A percentile compares a stretch with the other conserved stretches of the same genome.
Evolutionary conservation across 2,888 invertebrate species (phyloP).

Genomic region (Odontocolon sp.): DNA sequence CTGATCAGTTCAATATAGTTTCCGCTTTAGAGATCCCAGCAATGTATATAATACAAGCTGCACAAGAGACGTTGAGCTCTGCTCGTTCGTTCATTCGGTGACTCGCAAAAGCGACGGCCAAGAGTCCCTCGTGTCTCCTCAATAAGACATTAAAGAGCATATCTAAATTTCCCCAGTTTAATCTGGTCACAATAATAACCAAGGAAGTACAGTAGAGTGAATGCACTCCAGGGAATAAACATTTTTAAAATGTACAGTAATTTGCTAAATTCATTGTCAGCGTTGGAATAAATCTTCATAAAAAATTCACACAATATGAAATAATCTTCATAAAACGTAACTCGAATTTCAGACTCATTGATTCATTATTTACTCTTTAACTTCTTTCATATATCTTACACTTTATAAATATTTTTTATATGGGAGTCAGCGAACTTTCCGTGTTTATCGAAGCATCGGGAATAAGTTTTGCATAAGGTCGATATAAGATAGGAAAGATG

Average conservation of each 20-base stretch:
- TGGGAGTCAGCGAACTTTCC: not conserved
- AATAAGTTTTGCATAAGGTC: not conserved
- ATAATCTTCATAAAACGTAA: no score
- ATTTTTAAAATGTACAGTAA: no score
- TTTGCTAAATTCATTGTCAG: no score
- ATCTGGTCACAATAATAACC: slow-evolving; percentile 41
- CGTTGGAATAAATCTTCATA: no score
- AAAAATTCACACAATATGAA: no score
- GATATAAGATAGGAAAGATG: not conserved
- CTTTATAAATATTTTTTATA: no score
- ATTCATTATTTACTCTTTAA: no score
- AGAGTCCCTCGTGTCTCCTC: slow-evolving; percentile 49
- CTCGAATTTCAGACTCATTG: no score
- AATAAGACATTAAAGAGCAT: slow-evolving; percentile 50
- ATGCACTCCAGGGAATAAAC: no score
- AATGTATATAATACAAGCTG: slow-evolving; percentile 11
- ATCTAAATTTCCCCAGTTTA: slow-evolving; percentile 51
- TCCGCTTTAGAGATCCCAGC: no score
- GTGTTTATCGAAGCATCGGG: slow-evolving; percentile 1
- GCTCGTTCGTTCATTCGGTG: slow-evolving; percentile 30
- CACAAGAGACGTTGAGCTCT: slow-evolving; percentile 10
- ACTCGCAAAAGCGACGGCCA: not conserved
- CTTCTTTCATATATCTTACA: no score
- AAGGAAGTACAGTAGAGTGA: slow-evolving; percentile 8
- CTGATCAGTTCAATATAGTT: no score